Evolutionary conservation across 1,140 invertebrate genomes (phyloP).

Genomic region (Drosophila auraria): DNA sequence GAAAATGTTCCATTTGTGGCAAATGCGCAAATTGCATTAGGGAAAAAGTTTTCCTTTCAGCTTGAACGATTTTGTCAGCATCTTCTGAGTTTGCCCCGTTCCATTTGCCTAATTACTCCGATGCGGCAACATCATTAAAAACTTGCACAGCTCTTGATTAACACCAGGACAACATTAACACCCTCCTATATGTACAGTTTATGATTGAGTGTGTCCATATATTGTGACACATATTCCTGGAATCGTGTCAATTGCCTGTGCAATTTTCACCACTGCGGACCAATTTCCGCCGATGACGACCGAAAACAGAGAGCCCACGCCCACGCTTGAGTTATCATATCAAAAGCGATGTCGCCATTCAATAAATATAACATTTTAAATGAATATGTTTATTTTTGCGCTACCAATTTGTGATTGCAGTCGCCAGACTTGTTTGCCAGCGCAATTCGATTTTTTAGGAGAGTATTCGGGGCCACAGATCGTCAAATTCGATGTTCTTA

Average conservation of each 20-base stretch:
- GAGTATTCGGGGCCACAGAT: neutral
- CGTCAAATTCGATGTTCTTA: too few species aligned
- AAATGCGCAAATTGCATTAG: slow-evolving; percentile 80
- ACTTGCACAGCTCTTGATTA: slow-evolving; percentile 72
- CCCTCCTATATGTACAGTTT: slow-evolving; percentile 7
- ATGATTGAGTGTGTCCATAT: slow-evolving; percentile 18
- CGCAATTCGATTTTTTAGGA: slow-evolving; percentile 44
- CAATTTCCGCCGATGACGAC: slow-evolving; percentile 61
- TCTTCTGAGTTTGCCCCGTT: slow-evolving; percentile 11
- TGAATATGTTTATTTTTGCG: slow-evolving; percentile 75
- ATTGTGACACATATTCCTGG: slow-evolving; percentile 45
- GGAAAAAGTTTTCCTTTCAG: slow-evolving; percentile 77
- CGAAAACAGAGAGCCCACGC: slow-evolving; percentile 43
- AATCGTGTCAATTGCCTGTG: slow-evolving; percentile 76
- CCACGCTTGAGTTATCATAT: slow-evolving; percentile 68
- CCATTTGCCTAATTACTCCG: slow-evolving; percentile 78
- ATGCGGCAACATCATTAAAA: slow-evolving; percentile 76
- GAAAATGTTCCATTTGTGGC: slow-evolving; percentile 81
- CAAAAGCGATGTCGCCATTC: slow-evolving; percentile 75
- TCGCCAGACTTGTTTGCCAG: slow-evolving; percentile 55
- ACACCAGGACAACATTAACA: slow-evolving; percentile 49
- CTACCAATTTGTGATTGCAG: slow-evolving; percentile 61
- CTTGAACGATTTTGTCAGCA: slow-evolving; percentile 66
- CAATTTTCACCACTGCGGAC: slow-evolving; percentile 45
- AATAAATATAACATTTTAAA: slow-evolving; percentile 79